Conservation (phyloP, 2,888 invertebrate genomes). For the Eupithecia subfuscata region DNA sequence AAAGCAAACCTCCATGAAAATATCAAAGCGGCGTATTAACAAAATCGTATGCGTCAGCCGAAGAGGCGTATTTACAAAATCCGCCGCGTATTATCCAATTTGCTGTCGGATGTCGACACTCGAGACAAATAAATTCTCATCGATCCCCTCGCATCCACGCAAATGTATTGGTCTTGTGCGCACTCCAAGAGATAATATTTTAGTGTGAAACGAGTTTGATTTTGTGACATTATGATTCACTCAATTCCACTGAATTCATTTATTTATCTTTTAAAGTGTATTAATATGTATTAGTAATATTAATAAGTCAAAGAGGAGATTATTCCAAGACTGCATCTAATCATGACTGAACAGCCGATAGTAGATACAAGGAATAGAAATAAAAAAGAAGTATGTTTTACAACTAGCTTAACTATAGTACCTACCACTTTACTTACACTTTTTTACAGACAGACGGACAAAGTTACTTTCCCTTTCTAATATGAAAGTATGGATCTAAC, state of each 20-base stretch:
- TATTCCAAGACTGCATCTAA: too few relatives aligned
- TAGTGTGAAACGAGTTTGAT: neutral
- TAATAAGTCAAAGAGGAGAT: too few relatives aligned
- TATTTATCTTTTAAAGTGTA: neutral
- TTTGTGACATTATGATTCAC: neutral
- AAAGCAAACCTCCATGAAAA: neutral
- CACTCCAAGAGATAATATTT: slow-evolving; percentile 34
- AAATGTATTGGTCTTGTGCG: slow-evolving; percentile 39
- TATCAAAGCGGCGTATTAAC: neutral
- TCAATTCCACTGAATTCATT: neutral
- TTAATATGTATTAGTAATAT: neutral
- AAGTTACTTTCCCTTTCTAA: too few relatives aligned
- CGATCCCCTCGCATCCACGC: slow-evolving; percentile 54
- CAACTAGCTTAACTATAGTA: too few relatives aligned
- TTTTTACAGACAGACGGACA: too few relatives aligned
- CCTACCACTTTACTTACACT: too few relatives aligned
- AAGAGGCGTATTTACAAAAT: slow-evolving; percentile 48
- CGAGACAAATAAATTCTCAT: slow-evolving; percentile 53
- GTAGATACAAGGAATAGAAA: too few relatives aligned
- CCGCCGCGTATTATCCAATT: slow-evolving; percentile 59
- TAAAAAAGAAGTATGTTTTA: too few relatives aligned
- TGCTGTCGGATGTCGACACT: slow-evolving; percentile 53
- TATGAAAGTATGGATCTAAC: neutral
- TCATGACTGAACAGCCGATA: too few relatives aligned
- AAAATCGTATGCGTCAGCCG: slow-evolving; percentile 29